Evolutionary conservation across 2,888 invertebrate genomes (phyloP).

Genomic region (Brachynemurus nebulosus): DNA sequence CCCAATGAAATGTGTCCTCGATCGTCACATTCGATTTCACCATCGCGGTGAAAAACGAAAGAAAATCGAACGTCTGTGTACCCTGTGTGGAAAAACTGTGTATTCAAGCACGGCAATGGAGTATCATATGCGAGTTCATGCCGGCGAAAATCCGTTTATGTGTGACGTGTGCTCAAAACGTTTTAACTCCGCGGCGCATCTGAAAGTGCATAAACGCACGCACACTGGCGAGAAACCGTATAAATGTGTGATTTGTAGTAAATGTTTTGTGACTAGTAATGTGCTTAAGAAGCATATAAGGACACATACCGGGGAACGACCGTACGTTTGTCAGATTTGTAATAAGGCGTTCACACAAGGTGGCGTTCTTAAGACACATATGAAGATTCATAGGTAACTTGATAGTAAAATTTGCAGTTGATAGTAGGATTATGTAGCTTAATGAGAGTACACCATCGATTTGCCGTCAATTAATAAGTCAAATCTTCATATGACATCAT

Average conservation of each 20-base stretch:
- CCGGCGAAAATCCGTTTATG: not conserved
- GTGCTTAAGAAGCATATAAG: not conserved
- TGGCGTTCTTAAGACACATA: not conserved
- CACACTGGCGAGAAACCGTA: not conserved
- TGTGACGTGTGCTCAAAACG: not conserved
- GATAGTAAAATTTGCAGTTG: no score
- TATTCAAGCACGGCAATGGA: not conserved
- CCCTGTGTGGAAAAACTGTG: not conserved
- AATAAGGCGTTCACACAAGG: not conserved
- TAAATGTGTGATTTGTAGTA: not conserved
- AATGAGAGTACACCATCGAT: no score
- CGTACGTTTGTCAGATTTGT: not conserved
- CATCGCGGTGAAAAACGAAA: not conserved
- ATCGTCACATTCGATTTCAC: not conserved
- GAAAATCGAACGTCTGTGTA: not conserved
- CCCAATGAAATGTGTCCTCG: not conserved
- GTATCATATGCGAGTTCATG: slow-evolving; percentile 1
- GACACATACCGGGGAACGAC: not conserved
- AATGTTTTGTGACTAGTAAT: not conserved
- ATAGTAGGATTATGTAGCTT: no score
- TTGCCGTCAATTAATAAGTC: no score
- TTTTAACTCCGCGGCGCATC: not conserved
- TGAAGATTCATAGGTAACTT: not conserved
- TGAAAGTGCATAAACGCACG: not conserved
- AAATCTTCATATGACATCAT: no score